These are phyloP conservation scores for Drosophila simulans DNA, from an alignment of 1,140 invertebrate genomes.

Conservation along the genomic window DNA sequence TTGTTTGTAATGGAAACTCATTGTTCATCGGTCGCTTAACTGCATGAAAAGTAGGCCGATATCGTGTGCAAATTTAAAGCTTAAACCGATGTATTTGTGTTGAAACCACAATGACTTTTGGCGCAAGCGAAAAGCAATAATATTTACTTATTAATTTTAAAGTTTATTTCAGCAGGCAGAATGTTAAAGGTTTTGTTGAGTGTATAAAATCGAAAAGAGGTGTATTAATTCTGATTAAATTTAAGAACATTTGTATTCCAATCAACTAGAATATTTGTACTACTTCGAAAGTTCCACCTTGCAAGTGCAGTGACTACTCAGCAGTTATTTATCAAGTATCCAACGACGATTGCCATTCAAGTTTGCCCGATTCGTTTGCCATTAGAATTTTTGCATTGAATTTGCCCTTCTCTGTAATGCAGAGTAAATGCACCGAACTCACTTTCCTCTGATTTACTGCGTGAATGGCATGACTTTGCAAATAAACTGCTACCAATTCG, in stretches of 20 bases:
- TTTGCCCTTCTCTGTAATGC: slow-evolving; percentile 22
- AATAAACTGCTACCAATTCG: slow-evolving; percentile 52
- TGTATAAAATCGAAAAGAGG: too few species aligned
- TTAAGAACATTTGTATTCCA: not conserved
- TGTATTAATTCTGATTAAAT: too few species aligned
- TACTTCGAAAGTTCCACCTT: not conserved
- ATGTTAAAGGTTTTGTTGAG: not conserved
- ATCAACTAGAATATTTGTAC: not conserved
- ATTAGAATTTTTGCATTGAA: slow-evolving; percentile 6
- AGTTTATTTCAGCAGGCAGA: not conserved
- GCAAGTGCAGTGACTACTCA: not conserved
- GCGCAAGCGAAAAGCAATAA: not conserved
- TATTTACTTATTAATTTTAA: not conserved
- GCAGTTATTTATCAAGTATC: slow-evolving; percentile 12
- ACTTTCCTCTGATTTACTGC: slow-evolving; percentile 42
- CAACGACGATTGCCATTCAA: slow-evolving; percentile 19
- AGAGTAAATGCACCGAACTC: slow-evolving; percentile 26
- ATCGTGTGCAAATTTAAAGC: not conserved
- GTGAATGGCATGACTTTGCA: slow-evolving; percentile 49
- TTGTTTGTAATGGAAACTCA: not conserved
- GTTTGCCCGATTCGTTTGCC: slow-evolving; percentile 16
- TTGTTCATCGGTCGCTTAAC: not conserved
- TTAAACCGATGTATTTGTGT: not conserved
- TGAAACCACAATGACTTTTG: not conserved
- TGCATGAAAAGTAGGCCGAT: slow-evolving; percentile 5